Percentiles rank a stretch among this genome's conserved stretches.
Evolutionary conservation across 1,140 invertebrate genomes (phyloP).

Genomic region (Drosophila parabipectinata): DNA sequence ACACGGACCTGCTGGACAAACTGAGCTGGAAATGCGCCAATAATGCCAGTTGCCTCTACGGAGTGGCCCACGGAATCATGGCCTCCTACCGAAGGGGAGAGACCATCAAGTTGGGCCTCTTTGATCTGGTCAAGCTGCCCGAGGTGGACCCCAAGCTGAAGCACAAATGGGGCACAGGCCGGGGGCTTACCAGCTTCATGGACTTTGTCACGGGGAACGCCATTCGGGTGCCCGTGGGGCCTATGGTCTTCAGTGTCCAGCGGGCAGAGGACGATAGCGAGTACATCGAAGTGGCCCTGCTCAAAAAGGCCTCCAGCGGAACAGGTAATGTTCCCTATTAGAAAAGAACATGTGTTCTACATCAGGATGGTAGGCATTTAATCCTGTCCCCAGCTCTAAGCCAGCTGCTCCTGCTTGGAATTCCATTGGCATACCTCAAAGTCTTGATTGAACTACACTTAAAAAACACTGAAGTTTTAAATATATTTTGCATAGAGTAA

Average conservation of each 20-base stretch:
- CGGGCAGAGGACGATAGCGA: slow-evolving; percentile 80
- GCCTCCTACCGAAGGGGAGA: slow-evolving; percentile 72
- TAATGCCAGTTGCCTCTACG: slow-evolving; percentile 77
- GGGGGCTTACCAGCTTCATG: slow-evolving; percentile 69
- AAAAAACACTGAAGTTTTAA: neutral
- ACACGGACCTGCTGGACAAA: slow-evolving; percentile 75
- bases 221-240: slow-evolving; percentile 77
- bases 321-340: slow-evolving; percentile 59
- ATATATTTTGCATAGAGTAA: too few relatives aligned
- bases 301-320: slow-evolving; percentile 71
- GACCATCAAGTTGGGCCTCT: slow-evolving; percentile 77
- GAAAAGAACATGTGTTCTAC: slow-evolving; percentile 5
- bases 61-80: slow-evolving; percentile 64
- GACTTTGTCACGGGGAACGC: slow-evolving; percentile 80
- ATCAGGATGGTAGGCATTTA: slow-evolving; percentile 1
- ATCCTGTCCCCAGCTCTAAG: neutral
- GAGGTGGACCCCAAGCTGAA: slow-evolving; percentile 49
- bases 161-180: slow-evolving; percentile 69
- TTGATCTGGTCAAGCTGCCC: slow-evolving; percentile 75
- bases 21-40: slow-evolving; percentile 83
- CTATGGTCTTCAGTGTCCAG: slow-evolving; percentile 83
- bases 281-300: slow-evolving; percentile 80
- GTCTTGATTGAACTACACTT: slow-evolving; percentile 34
- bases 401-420: slow-evolving; percentile 39
- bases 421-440: slow-evolving; percentile 23